Conservation (phyloP, 2,888 invertebrate species). For the Nudaria mundana region DNA sequence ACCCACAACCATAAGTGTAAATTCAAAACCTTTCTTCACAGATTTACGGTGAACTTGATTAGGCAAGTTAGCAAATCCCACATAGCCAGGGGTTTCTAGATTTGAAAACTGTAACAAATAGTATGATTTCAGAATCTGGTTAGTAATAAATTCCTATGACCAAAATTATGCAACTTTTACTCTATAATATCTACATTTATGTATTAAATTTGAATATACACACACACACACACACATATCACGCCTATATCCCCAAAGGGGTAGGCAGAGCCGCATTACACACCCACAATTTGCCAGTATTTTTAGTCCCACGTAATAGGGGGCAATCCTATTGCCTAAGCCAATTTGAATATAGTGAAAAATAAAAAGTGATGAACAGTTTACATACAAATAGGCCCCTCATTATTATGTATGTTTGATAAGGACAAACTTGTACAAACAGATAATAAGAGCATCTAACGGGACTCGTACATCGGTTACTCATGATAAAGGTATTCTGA, state of each 20-base stretch:
- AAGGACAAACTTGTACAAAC: slow-evolving; percentile 9
- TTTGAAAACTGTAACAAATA: slow-evolving; percentile 85
- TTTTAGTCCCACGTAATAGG: too few species aligned
- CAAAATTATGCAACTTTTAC: too few species aligned
- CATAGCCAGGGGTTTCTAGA: slow-evolving; percentile 93
- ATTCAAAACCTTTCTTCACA: slow-evolving; percentile 98
- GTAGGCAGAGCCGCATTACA: too few species aligned
- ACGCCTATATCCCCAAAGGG: too few species aligned
- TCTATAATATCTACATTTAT: too few species aligned
- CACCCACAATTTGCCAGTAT: too few species aligned
- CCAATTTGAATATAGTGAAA: too few species aligned
- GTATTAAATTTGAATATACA: too few species aligned
- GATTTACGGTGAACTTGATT: slow-evolving; percentile 98
- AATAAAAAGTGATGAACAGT: background rate
- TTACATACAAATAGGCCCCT: slow-evolving; percentile 28
- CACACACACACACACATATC: too few species aligned
- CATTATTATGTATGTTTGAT: slow-evolving; percentile 14
- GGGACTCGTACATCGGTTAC: slow-evolving; percentile 18
- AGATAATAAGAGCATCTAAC: slow-evolving; percentile 14
- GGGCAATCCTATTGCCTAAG: too few species aligned
- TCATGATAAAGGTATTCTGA: slow-evolving; percentile 47
- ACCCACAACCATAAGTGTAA: slow-evolving; percentile 98
- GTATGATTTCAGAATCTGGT: background rate
- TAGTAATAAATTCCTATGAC: background rate
- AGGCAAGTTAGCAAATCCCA: slow-evolving; percentile 96